phyloP scores from a whole-genome alignment of 2,113 vertebrate species.

The Zapus hudsonius region DNA sequence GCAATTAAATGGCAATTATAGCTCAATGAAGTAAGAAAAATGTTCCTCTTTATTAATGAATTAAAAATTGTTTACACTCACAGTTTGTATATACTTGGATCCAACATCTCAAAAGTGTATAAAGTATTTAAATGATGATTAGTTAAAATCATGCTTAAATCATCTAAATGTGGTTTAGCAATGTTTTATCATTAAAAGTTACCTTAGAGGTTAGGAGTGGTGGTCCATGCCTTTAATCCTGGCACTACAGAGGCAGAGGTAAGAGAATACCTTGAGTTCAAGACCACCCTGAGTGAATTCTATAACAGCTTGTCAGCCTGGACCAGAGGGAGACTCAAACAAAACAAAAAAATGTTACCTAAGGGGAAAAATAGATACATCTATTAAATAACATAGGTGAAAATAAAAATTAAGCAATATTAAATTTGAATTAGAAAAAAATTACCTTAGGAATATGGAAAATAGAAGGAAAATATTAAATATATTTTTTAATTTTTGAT shows the following conservation, averaged over 20 bases:
- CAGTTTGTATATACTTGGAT: not conserved
- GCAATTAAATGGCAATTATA: not conserved
- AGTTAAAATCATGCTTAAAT: not conserved
- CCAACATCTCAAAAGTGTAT: not conserved
- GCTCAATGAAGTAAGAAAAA: not conserved
- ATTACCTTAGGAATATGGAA: not conserved
- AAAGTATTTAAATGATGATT: not conserved
- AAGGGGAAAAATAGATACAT: not conserved
- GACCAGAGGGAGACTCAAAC: no score
- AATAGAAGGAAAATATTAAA: not conserved
- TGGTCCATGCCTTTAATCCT: no score
- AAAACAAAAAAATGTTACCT: not conserved
- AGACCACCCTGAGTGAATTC: no score
- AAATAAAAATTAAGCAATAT: no score
- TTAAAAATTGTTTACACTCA: not conserved
- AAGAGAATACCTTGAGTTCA: no score
- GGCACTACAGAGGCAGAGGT: no score
- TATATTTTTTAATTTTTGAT: not conserved
- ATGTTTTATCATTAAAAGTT: slow-evolving; percentile 10
- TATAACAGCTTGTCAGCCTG: no score
- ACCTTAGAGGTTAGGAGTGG: no score
- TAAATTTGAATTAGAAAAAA: not conserved
- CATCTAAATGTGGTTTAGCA: not conserved
- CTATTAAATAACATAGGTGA: no score
- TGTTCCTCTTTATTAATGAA: not conserved